phyloP scores from a whole-genome alignment of 2,113 vertebrate species.

The Anolis carolinensis region DNA sequence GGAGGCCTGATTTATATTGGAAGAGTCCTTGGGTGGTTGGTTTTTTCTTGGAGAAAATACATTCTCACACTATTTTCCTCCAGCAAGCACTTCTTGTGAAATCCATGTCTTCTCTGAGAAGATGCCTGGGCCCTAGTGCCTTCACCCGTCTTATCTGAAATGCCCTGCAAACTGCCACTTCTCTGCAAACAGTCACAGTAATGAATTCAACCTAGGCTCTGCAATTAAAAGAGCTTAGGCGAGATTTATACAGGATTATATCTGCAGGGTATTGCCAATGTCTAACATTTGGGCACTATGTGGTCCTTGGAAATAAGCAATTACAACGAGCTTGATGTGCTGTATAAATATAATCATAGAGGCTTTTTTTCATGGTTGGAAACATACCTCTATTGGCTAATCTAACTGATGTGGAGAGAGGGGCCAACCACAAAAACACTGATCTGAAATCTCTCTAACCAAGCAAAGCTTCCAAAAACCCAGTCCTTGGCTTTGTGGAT shows the following conservation, averaged over 20 bases:
- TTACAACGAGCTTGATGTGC: conserved; percentile 44
- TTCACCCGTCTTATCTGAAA: background rate
- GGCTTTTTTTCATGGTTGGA: conserved; percentile 29
- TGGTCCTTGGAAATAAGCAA: conserved; percentile 56
- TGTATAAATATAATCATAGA: conserved; percentile 47
- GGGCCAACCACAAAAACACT: background rate
- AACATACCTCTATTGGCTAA: conserved; percentile 5
- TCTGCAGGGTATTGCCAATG: conserved; percentile 35
- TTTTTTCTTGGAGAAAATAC: background rate
- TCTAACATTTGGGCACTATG: conserved; percentile 48
- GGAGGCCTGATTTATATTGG: background rate
- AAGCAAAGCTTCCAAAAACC: background rate
- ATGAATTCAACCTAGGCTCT: conserved; percentile 11
- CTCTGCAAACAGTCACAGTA: background rate
- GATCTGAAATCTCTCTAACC: background rate
- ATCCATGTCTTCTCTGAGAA: background rate
- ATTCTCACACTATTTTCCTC: background rate
- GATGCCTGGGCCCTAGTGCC: background rate
- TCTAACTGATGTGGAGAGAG: background rate
- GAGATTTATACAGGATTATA: conserved; percentile 58
- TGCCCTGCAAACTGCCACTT: background rate
- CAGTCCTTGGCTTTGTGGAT: background rate
- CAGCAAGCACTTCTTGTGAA: background rate
- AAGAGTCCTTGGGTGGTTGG: background rate
- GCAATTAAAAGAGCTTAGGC: conserved; percentile 59